Evolutionary conservation across 2,888 invertebrate species (phyloP).

Genomic region (Polia nebulosa): DNA sequence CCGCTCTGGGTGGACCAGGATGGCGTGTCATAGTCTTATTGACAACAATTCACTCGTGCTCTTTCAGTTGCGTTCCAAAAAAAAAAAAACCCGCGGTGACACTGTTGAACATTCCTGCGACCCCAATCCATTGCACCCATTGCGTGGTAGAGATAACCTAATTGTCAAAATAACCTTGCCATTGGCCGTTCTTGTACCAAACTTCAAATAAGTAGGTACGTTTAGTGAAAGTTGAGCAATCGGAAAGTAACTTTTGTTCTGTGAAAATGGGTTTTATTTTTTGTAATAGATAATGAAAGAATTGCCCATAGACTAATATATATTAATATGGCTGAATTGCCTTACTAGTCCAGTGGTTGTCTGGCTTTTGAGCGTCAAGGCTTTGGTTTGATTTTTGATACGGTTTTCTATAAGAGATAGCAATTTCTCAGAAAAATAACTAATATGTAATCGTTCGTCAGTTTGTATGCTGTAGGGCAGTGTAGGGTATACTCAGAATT

Average conservation of each 20-base stretch:
- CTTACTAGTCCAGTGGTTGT: background rate
- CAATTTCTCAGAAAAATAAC: background rate
- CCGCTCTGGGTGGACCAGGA: no score
- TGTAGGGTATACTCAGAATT: slow-evolving; percentile 1
- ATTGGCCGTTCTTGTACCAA: slow-evolving; percentile 3
- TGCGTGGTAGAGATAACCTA: slow-evolving; percentile 10
- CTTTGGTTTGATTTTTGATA: background rate
- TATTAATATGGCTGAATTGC: no score
- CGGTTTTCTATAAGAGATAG: background rate
- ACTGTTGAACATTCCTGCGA: no score
- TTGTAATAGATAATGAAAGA: background rate
- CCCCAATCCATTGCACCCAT: background rate
- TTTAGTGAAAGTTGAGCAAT: slow-evolving; percentile 18
- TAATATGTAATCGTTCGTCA: background rate
- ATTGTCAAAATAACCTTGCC: slow-evolving; percentile 5
- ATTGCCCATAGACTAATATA: no score
- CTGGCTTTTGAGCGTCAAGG: background rate
- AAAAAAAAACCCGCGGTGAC: no score
- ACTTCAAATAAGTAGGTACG: slow-evolving; percentile 3
- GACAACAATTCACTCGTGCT: no score
- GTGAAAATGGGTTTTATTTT: slow-evolving; percentile 1
- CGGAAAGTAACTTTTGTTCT: slow-evolving; percentile 6
- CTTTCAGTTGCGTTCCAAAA: no score
- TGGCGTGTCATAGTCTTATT: no score
- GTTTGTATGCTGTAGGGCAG: background rate